Base-by-base conservation (phyloP, 1,140 invertebrate species). In the Hylyphantes graminicola region DNA sequence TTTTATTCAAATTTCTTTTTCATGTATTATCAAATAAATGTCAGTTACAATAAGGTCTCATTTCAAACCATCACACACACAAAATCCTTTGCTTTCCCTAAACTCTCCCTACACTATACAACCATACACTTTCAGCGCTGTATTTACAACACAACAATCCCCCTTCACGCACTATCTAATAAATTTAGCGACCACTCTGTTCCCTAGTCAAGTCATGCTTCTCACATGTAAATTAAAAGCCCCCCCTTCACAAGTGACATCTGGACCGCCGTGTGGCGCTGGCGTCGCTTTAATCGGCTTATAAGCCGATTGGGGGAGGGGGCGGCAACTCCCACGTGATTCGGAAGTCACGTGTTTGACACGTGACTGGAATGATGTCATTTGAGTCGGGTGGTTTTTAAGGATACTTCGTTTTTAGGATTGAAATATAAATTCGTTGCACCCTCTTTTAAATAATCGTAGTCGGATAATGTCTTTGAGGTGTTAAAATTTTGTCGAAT, bases 191-290 rank as follows among this genome's bases (percentile, higher is more conserved):
- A 57, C 50, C n/a, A 53, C 12, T 57, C 11, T 7, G 17, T 57
- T 73, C 70, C 9, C 70, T 50, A 73, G 17, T n/a, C n/a, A n/a
- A n/a, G n/a, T 53, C 72, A 74, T 50, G 35, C 67, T 70, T 35
- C 50, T 9, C 48, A 70, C 67, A 51, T 74, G 72, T 59, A 74
- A 74, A 74, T 74, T 74, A 74, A 74, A 72, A 73, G 51, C 70
- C 17, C 53, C 55, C 53, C 53, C n/a, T n/a, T 12, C 12, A 21
- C 72, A 35, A 74, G 35, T 59, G 21, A 74, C 72, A 74, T 74
- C 72, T 74, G 72, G 72, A 74, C 55, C 48, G 53, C n/a, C 13
- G 21, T 15, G 12, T 15, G 19, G 17, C 19, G 11, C 19, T 17
- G 54, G 54, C 59, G 8, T 9, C 55, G 72, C 72, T 74, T 74